Evolutionary conservation across 2,888 invertebrate species (phyloP).

Genomic region (Eledona agricola): DNA sequence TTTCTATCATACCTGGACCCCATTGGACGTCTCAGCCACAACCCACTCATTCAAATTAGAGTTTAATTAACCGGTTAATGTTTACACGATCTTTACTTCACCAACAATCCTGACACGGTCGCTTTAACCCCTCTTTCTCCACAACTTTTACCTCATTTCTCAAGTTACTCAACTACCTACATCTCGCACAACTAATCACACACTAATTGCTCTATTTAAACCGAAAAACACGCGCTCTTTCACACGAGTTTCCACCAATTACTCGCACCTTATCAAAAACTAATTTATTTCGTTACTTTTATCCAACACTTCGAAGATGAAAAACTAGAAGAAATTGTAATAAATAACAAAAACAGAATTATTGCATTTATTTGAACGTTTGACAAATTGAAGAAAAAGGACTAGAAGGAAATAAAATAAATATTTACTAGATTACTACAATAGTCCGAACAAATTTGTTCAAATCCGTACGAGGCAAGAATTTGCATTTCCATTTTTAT

Average conservation of each 20-base stretch:
- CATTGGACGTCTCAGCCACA: constrained; percentile 55
- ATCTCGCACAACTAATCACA: constrained; percentile 10
- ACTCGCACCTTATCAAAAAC: constrained; percentile 4
- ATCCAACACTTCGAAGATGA: too few species aligned
- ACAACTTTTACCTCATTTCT: constrained; percentile 25
- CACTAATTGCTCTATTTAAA: constrained; percentile 15
- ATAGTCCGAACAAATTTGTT: too few species aligned
- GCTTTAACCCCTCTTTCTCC: too few species aligned
- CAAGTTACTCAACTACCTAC: constrained; percentile 6
- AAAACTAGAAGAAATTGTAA: too few species aligned
- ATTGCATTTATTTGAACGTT: too few species aligned
- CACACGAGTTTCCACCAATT: constrained; percentile 9
- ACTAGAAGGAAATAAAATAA: too few species aligned
- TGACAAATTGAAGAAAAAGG: too few species aligned
- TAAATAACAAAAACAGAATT: too few species aligned
- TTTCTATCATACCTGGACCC: constrained; percentile 56
- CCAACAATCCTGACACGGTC: constrained; percentile 12
- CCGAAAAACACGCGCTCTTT: constrained; percentile 7
- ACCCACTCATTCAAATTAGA: constrained; percentile 55
- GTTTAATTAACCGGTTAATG: constrained; percentile 51
- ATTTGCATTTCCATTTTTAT: too few species aligned
- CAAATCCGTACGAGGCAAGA: too few species aligned
- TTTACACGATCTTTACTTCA: constrained; percentile 47
- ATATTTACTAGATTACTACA: too few species aligned
- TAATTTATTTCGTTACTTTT: too few species aligned